Conservation (phyloP, 2,113 vertebrate genomes). For the Burhinus oedicnemus region DNA sequence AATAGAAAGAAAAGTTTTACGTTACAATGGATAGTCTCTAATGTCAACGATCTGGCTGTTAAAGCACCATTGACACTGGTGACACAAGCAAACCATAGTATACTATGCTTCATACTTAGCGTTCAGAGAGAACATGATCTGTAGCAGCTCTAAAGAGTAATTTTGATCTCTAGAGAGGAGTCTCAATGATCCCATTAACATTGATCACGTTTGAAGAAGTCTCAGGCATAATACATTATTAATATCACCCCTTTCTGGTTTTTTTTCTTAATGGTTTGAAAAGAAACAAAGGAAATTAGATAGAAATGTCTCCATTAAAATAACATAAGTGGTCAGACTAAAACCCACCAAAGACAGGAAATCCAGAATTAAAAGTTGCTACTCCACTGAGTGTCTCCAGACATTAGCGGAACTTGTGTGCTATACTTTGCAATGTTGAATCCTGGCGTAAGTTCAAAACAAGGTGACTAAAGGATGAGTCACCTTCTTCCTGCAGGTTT, state of each 20-base stretch:
- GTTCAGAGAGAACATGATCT: slow-evolving; percentile 29
- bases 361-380: slow-evolving; percentile 15
- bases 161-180: slow-evolving; percentile 25
- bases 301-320: slow-evolving; percentile 59
- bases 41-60: neutral
- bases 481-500: slow-evolving; percentile 22
- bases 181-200: slow-evolving; percentile 58
- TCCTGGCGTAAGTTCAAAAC: neutral
- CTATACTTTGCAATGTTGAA: neutral
- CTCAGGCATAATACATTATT: slow-evolving; percentile 56
- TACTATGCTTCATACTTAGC: neutral
- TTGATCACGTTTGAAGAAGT: slow-evolving; percentile 38
- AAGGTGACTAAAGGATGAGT: slow-evolving; percentile 28
- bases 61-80: neutral
- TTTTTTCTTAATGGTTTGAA: slow-evolving; percentile 32
- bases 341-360: slow-evolving; percentile 52
- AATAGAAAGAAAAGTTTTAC: neutral
- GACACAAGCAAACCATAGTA: neutral
- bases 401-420: neutral
- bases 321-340: slow-evolving; percentile 11
- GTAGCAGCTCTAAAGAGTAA: slow-evolving; percentile 1
- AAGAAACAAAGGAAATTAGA: slow-evolving; percentile 58
- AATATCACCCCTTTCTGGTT: neutral
- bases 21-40: neutral
- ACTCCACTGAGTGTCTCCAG: slow-evolving; percentile 6